Conservation (phyloP, 2,797 vertebrate genomes). For the Halcyon smyrnensis region DNA sequence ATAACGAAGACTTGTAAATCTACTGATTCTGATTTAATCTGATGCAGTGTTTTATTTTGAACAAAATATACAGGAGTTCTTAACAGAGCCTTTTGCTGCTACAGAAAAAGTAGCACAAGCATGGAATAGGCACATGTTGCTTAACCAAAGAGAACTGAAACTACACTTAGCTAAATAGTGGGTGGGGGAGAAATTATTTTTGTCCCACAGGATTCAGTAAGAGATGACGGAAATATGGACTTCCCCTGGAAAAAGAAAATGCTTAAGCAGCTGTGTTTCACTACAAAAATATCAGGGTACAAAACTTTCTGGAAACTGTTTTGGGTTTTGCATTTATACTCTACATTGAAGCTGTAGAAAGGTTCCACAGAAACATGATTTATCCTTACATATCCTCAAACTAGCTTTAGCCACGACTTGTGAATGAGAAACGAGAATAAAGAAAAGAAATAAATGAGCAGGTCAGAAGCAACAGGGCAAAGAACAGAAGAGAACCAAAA, state of each 20-base stretch:
- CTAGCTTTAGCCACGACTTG: neutral
- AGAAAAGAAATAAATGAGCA: neutral
- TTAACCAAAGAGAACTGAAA: slow-evolving; percentile 58
- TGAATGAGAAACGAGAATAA: neutral
- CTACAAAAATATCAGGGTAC: slow-evolving; percentile 16
- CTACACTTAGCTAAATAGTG: slow-evolving; percentile 51
- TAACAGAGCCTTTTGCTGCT: neutral
- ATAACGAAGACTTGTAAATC: neutral
- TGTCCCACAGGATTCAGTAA: slow-evolving; percentile 62
- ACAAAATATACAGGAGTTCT: neutral
- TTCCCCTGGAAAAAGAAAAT: slow-evolving; percentile 67
- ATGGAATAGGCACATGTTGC: neutral
- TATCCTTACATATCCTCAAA: neutral
- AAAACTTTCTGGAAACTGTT: slow-evolving; percentile 13
- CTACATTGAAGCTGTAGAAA: neutral
- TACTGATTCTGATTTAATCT: neutral
- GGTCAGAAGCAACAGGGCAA: neutral
- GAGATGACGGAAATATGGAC: slow-evolving; percentile 62
- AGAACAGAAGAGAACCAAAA: neutral
- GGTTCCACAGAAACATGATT: neutral
- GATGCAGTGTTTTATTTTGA: neutral
- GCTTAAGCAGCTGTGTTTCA: slow-evolving; percentile 33
- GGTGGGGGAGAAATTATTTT: slow-evolving; percentile 65
- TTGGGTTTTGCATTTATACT: neutral
- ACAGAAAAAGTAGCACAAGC: neutral